These are phyloP conservation scores for Argyra leucocephala DNA, from an alignment of 2,888 invertebrate species.

Conservation along the genomic window DNA sequence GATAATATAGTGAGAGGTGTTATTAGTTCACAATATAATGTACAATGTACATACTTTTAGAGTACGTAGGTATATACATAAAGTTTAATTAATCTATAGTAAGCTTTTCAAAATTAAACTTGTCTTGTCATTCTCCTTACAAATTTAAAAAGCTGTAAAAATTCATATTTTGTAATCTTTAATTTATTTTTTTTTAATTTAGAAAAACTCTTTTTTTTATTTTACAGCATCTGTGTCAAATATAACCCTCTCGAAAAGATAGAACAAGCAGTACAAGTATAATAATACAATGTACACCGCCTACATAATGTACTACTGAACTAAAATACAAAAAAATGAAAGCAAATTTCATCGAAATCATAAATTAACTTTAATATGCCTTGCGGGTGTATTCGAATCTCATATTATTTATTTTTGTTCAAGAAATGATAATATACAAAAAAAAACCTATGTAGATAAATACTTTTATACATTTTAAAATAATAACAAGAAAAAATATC, in stretches of 20 bases:
- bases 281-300: not conserved
- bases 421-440: too few species aligned
- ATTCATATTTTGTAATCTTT: not conserved
- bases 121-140: not conserved
- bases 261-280: not conserved
- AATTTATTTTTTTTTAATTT: not conserved
- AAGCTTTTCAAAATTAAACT: too few species aligned
- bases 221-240: too few species aligned
- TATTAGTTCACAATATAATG: too few species aligned
- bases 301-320: not conserved
- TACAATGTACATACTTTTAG: too few species aligned
- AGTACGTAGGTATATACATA: too few species aligned
- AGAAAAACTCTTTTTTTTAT: not conserved
- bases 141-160: not conserved
- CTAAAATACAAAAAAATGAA: not conserved
- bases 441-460: too few species aligned
- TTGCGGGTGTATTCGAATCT: not conserved
- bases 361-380: conserved; percentile 1
- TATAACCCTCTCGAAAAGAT: not conserved
- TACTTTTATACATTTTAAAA: too few species aligned
- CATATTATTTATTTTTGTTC: too few species aligned
- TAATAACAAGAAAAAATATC: too few species aligned
- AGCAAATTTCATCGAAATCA: not conserved
- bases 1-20: too few species aligned
- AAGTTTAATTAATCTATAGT: too few species aligned